These are phyloP conservation scores for Drosophila austrosaltans DNA, from an alignment of 2,888 invertebrate species.

Conservation along the genomic window DNA sequence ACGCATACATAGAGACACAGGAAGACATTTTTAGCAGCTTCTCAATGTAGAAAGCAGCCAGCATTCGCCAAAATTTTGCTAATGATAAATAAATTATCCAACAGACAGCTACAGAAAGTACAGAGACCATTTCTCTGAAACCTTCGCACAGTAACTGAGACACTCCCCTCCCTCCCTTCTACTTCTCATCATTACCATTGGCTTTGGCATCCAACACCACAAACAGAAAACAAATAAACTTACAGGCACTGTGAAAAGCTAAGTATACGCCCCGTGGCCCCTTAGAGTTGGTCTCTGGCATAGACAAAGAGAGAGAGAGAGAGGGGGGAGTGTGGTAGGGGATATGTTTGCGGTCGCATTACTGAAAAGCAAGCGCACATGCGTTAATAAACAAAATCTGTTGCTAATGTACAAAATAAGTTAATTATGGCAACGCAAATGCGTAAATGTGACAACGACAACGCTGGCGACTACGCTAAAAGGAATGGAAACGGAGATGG, in stretches of 20 bases:
- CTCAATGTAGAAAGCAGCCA: conserved; percentile 29
- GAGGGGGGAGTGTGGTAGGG: not conserved
- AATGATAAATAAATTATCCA: conserved; percentile 78
- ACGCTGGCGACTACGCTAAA: conserved; percentile 54
- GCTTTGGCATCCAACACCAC: conserved; percentile 46
- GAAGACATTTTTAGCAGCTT: conserved; percentile 2
- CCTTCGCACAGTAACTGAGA: conserved; percentile 1
- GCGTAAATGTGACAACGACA: conserved; percentile 64
- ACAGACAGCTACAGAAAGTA: conserved; percentile 64
- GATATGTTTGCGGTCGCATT: conserved; percentile 45
- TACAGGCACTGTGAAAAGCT: conserved; percentile 66
- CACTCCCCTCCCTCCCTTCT: not conserved
- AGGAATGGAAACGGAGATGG: conserved; percentile 22
- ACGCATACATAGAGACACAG: conserved; percentile 34
- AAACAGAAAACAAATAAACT: conserved; percentile 77
- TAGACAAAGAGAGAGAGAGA: not conserved
- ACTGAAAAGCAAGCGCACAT: conserved; percentile 53
- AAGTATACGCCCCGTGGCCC: conserved; percentile 62
- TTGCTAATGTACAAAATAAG: conserved; percentile 77
- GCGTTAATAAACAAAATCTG: conserved; percentile 78
- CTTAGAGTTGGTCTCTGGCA: conserved; percentile 44
- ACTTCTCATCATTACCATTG: conserved; percentile 1
- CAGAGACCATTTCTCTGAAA: conserved; percentile 11
- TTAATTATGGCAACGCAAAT: conserved; percentile 67
- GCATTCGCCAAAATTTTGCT: conserved; percentile 70